Percentiles rank a stretch among this genome's conserved stretches.
phyloP scores from a whole-genome alignment of 2,888 invertebrate genomes.

The Orthosia gothica region DNA sequence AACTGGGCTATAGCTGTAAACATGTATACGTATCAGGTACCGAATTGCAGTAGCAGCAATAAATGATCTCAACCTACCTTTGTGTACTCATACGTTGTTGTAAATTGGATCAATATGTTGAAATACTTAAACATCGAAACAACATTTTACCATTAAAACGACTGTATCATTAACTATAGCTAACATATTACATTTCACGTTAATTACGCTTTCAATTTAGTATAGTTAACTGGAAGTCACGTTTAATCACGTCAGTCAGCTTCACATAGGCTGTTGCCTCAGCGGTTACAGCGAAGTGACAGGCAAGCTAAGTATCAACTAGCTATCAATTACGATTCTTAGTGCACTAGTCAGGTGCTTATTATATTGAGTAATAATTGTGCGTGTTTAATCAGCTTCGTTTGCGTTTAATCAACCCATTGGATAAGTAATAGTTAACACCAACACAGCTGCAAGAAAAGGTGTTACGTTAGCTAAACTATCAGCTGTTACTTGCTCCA shows the following conservation, averaged over 20 bases:
- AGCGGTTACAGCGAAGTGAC: conserved; percentile 32
- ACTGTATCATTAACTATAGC: background rate
- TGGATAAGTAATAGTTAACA: background rate
- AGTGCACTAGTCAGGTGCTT: conserved; percentile 1
- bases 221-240: background rate
- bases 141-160: background rate
- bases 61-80: background rate
- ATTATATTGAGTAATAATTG: conserved; percentile 23
- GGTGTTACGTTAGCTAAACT: background rate
- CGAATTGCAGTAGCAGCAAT: background rate
- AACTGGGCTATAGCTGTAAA: background rate
- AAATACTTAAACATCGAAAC: background rate
- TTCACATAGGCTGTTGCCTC: conserved; percentile 37
- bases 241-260: conserved; percentile 28
- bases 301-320: conserved; percentile 25
- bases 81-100: no score
- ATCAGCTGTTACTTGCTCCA: background rate
- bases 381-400: conserved; percentile 28
- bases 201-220: no score
- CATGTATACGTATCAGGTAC: background rate
- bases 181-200: no score
- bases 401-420: conserved; percentile 3
- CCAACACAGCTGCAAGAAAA: conserved; percentile 3
- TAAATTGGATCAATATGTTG: background rate
- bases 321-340: conserved; percentile 22